Conservation (phyloP, 2,797 vertebrate species). For the Dendrocincla tyrannina region DNA sequence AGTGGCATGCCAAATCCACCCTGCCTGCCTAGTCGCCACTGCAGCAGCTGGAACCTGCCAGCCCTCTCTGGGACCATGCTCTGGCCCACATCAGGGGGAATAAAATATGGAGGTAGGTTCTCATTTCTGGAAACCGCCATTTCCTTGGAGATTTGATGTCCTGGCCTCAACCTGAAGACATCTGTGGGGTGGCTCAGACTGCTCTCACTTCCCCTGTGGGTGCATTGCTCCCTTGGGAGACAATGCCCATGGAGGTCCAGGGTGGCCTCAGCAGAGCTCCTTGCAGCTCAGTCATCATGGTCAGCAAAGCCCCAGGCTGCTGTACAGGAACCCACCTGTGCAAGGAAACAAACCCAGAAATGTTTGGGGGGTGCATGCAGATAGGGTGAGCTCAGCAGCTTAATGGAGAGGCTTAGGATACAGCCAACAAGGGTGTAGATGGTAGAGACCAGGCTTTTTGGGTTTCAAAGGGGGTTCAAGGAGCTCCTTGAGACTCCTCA, state of each 20-base stretch:
- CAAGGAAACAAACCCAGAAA: not conserved
- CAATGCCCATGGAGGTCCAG: not conserved
- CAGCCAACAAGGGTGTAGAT: not conserved
- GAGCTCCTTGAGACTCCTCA: not conserved
- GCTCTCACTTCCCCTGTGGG: not conserved
- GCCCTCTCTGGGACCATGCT: not conserved
- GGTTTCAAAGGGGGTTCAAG: not conserved
- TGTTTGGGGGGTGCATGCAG: not conserved
- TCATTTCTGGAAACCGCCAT: not conserved
- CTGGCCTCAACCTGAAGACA: not conserved
- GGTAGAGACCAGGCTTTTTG: not conserved
- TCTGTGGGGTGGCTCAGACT: not conserved
- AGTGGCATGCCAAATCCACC: accelerated
- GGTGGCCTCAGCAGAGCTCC: not conserved
- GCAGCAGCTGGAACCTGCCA: accelerated
- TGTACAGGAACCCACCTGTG: not conserved
- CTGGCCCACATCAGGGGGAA: not conserved
- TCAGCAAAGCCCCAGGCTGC: not conserved
- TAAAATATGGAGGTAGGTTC: not conserved
- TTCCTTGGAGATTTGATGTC: not conserved
- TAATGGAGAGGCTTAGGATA: accelerated
- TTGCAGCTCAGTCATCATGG: not conserved
- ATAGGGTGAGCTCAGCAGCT: not conserved
- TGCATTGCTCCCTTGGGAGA: not conserved
- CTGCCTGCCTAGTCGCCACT: not conserved